These are phyloP conservation scores for Temnothorax ravouxi DNA, from an alignment of 2,888 invertebrate species.

Conservation along the genomic window DNA sequence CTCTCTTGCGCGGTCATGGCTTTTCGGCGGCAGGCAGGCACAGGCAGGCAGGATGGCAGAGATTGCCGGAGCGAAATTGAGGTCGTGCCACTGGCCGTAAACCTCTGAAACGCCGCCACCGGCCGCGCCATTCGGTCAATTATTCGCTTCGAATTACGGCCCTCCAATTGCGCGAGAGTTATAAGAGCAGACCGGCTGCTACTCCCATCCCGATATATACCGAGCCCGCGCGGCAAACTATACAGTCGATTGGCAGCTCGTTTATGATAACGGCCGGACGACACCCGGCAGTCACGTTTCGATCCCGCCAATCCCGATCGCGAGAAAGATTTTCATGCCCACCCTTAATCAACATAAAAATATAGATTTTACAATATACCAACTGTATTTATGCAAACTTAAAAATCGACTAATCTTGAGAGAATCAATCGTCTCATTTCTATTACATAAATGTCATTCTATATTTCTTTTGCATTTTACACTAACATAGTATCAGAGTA, in stretches of 20 bases:
- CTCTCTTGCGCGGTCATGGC: constrained; percentile 35
- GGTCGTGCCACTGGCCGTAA: constrained; percentile 79
- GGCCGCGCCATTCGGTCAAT: constrained; percentile 74
- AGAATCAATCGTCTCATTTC: neutral
- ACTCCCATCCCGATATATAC: constrained; percentile 47
- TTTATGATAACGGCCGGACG: constrained; percentile 59
- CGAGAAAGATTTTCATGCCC: neutral
- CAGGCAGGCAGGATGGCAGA: constrained; percentile 50
- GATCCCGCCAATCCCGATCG: constrained; percentile 5
- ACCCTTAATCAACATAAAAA: neutral
- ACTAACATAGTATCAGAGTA: neutral
- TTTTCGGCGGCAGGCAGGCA: constrained; percentile 39
- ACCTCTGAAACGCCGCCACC: constrained; percentile 76
- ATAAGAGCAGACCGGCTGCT: constrained; percentile 60
- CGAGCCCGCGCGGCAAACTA: constrained; percentile 12
- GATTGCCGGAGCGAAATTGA: constrained; percentile 78
- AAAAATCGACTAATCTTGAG: neutral
- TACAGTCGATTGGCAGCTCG: constrained; percentile 59
- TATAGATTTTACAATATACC: neutral
- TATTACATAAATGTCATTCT: neutral
- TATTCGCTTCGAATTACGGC: constrained; percentile 79
- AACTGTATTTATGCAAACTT: neutral
- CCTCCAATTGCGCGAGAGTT: constrained; percentile 72
- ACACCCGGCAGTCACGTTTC: constrained; percentile 46
- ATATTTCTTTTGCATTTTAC: neutral